phyloP scores from a whole-genome alignment of 2,797 vertebrate species.

The Eutrigla gurnardus region DNA sequence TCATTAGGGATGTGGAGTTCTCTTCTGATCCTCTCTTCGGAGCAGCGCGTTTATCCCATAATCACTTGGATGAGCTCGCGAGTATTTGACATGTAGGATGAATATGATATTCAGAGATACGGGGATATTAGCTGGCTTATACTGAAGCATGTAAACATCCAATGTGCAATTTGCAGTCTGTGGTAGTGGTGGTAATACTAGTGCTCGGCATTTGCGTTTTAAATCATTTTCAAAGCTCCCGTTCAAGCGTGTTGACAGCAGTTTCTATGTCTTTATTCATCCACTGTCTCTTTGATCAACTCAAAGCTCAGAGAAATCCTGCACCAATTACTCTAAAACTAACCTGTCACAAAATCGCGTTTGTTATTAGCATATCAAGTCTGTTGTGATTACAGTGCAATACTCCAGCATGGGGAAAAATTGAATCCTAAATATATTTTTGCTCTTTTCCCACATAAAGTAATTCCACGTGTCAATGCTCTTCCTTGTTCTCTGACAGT shows the following conservation, averaged over 20 bases:
- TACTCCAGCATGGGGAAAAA: slow-evolving; percentile 16
- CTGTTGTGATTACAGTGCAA: slow-evolving; percentile 52
- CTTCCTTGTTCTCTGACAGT: slow-evolving; percentile 55
- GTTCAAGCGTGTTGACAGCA: slow-evolving; percentile 20
- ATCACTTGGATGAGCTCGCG: slow-evolving; percentile 29
- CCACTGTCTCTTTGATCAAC: slow-evolving; percentile 60
- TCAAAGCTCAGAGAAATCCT: slow-evolving; percentile 52
- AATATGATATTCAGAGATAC: slow-evolving; percentile 14
- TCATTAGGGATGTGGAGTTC: neutral
- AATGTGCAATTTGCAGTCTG: slow-evolving; percentile 9
- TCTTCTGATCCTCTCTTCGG: neutral
- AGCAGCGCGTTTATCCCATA: slow-evolving; percentile 24
- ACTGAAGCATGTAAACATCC: slow-evolving; percentile 26
- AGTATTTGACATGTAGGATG: slow-evolving; percentile 11
- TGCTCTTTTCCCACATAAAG: slow-evolving; percentile 36
- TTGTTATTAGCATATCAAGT: slow-evolving; percentile 60
- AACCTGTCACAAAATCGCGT: slow-evolving; percentile 67
- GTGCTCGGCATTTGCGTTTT: slow-evolving; percentile 15
- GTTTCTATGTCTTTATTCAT: slow-evolving; percentile 50
- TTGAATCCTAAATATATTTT: slow-evolving; percentile 54
- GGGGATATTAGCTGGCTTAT: slow-evolving; percentile 12
- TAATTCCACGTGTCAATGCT: slow-evolving; percentile 51
- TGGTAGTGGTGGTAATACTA: neutral
- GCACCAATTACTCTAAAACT: slow-evolving; percentile 59
- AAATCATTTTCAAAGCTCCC: slow-evolving; percentile 45